Base-by-base conservation (phyloP, 2,797 vertebrate species). In the Nothura maculosa region DNA sequence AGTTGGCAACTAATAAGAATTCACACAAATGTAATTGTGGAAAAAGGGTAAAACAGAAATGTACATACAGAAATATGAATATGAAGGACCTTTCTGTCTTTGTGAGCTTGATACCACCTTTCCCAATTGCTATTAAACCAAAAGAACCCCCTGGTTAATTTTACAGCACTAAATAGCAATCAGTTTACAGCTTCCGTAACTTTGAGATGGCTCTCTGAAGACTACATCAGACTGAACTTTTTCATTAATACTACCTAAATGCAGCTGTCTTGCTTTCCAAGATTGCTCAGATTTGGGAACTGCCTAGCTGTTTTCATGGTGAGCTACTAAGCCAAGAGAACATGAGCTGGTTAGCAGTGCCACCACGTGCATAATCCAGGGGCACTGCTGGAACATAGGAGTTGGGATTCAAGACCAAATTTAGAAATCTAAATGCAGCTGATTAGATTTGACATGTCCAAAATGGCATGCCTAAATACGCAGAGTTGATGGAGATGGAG, bases 271-370 rank as follows among this genome's bases (percentile, higher is more conserved):
- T 57, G 16, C 10, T 79, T 72, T 42, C 21, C 25, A 67, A 20
- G 0, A 22, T 72, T 58, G 4, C 8, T 7, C 28, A 66, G 17
- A 34, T n/a, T 30, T 28, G 78, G n/a, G 18, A 66, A 6, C 4
- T 42, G 11, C n/a, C 47, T 38, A 32, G 24, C 7, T 54, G 20
- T n/a, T 61, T 79, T 55, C 38, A 42, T 8, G 42, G 0, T 28
- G 36, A 84, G 25, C 2, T 30, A 6, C 34, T 40, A 68, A 73
- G 18, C 40, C 21, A 15, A 2, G 12, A 5, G 7, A 82, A 7
- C 27, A 22, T 12, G 28, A 70, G 8, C 1, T 17, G 0, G 0
- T 34, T 38, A 25, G 3, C 15, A 6, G 47, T 42, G 0, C 0
- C 13, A 3, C 2, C 7, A 24, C 2, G 5, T 24, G 17, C 79